These are phyloP conservation scores for Palloptera scutellata DNA, from an alignment of 2,888 invertebrate genomes.

Conservation along the genomic window DNA sequence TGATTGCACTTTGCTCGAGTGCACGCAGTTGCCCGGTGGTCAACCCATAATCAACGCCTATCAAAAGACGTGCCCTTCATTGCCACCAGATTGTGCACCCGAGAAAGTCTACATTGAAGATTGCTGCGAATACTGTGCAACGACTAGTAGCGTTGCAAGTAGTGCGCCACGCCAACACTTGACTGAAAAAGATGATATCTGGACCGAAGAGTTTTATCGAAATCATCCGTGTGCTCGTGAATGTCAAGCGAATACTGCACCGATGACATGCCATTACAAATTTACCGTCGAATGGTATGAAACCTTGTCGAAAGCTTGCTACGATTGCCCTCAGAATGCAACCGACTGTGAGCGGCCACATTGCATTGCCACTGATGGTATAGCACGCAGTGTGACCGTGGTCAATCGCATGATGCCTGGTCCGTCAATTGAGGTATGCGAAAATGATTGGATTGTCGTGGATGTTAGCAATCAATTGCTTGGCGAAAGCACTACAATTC, in stretches of 20 bases:
- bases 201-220: slow-evolving; percentile 56
- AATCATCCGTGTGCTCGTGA: slow-evolving; percentile 70
- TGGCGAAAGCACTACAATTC: slow-evolving; percentile 84
- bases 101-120: slow-evolving; percentile 51
- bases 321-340: slow-evolving; percentile 77
- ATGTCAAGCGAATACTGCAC: slow-evolving; percentile 66
- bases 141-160: neutral
- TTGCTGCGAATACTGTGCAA: slow-evolving; percentile 56
- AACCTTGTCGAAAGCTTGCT: slow-evolving; percentile 89
- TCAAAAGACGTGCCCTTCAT: slow-evolving; percentile 54
- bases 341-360: slow-evolving; percentile 80
- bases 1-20: slow-evolving; percentile 60
- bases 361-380: slow-evolving; percentile 86
- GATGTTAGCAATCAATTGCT: slow-evolving; percentile 82
- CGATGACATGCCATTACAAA: slow-evolving; percentile 72
- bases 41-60: slow-evolving; percentile 57
- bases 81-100: slow-evolving; percentile 52
- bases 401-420: slow-evolving; percentile 90
- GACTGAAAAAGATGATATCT: slow-evolving; percentile 43
- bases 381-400: slow-evolving; percentile 76
- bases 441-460: slow-evolving; percentile 83
- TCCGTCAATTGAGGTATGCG: slow-evolving; percentile 85
- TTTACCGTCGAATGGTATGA: slow-evolving; percentile 78
- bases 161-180: slow-evolving; percentile 7
- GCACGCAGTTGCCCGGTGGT: slow-evolving; percentile 47